phyloP scores from a whole-genome alignment of 2,113 vertebrate genomes.

The Eulacestoma nigropectus region DNA sequence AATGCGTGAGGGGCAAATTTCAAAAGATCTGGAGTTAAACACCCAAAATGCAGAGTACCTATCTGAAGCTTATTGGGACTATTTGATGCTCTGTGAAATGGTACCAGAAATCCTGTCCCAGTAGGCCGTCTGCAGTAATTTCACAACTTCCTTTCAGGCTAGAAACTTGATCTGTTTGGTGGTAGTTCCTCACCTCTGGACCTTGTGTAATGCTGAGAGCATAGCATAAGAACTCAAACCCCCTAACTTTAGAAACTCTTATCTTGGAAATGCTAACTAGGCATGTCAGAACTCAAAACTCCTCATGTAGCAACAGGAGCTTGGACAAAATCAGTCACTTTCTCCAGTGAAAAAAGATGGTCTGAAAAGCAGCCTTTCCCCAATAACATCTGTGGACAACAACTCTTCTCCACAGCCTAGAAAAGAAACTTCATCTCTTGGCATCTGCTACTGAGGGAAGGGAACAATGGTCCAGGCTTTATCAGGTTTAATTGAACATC shows the following conservation, averaged over 20 bases:
- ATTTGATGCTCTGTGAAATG: not conserved
- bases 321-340: not conserved
- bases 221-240: not conserved
- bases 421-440: not conserved
- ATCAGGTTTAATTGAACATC: not conserved
- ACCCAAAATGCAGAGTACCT: not conserved
- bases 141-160: not conserved
- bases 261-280: not conserved
- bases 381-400: not conserved
- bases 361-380: not conserved
- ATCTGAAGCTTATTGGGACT: not conserved
- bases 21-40: not conserved
- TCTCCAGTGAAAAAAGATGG: not conserved
- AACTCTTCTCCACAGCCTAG: not conserved
- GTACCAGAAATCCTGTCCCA: not conserved
- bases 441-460: not conserved
- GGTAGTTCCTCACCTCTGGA: not conserved
- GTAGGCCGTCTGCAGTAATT: not conserved
- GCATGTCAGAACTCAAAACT: not conserved
- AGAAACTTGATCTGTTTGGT: not conserved
- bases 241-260: not conserved
- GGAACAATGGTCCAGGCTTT: not conserved
- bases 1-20: not conserved
- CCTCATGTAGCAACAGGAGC: not conserved
- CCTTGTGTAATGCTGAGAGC: not conserved